Evolutionary conservation across 2,113 vertebrate genomes (phyloP).

Genomic region (Sylvia atricapilla): DNA sequence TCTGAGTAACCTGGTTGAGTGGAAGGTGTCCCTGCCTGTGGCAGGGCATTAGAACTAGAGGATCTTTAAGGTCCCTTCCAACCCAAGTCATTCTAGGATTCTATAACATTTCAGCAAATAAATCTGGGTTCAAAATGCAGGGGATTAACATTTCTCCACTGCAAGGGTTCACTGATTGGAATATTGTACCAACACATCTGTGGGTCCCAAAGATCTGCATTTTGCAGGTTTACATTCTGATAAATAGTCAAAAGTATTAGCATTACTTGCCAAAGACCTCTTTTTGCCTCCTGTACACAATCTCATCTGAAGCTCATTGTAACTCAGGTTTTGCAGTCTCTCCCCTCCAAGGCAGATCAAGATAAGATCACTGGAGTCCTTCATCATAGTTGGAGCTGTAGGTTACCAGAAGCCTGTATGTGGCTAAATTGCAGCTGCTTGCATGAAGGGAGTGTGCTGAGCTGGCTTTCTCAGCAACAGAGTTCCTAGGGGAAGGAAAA

Average conservation of each 20-base stretch:
- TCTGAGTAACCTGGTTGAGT: background rate
- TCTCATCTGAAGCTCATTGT: background rate
- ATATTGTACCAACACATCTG: background rate
- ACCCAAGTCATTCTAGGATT: background rate
- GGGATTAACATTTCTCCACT: background rate
- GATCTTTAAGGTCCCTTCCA: background rate
- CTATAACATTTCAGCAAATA: background rate
- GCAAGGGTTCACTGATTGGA: background rate
- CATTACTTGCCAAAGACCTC: background rate
- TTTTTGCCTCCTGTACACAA: background rate
- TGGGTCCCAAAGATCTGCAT: fast-evolving
- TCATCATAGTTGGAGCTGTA: background rate
- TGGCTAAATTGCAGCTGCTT: background rate
- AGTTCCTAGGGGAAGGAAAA: background rate
- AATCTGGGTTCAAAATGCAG: background rate
- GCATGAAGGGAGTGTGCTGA: background rate
- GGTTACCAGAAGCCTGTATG: background rate
- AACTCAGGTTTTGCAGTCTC: background rate
- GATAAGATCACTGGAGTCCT: background rate
- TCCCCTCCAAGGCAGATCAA: background rate
- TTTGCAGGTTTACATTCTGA: background rate
- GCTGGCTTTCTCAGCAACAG: background rate
- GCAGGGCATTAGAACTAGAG: background rate
- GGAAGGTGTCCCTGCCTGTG: background rate
- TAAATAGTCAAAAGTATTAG: background rate